Base-by-base conservation (phyloP, 2,888 invertebrate species). In the Choreutis nemorana region DNA sequence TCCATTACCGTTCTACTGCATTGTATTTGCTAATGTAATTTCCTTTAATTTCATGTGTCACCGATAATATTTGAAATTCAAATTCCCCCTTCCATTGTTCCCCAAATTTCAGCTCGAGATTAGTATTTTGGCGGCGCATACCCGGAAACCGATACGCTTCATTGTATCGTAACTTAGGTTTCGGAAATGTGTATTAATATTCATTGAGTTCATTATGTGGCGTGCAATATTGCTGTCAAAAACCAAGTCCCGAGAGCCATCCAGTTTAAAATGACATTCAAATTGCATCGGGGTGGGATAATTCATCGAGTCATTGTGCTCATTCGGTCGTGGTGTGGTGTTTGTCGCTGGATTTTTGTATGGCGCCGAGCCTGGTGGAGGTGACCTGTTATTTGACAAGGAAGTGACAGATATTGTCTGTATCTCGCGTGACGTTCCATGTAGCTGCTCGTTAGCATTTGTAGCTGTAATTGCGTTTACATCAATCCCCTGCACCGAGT, bases 41-140 rank as follows among this genome's bases (percentile, higher is more conserved):
- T 45, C 46, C 53, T 56, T 53, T 55, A 62, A 59, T 63, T 64
- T 62, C 54, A 46, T 63, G 58, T 63, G 62, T 65, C 67, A 61
- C 51, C 47, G 47, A 33, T n/a, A 45, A 39, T 38, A 67, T 71
- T 71, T 67, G 63, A 61, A 68, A 49, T 71, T 61, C 60, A 65
- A 71, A 70, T 68, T 33, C 51, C 51, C 41, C 50, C 48, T n/a
- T 26, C 32, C 34, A 35, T 40, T 41, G 39, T 36, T 32, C 37
- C 34, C 27, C 31, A 14, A 34, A 37, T 35, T 37, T 34, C 32
- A 20, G 30, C 30, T 27, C 26, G 31, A 33, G 37, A 40, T 40
- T 38, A 32, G 27, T 33, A 32, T 37, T 35, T 30, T 32, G 34
- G 18, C 20, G 14, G 21, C 16, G 6, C 25, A 7, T 9, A 15